Conservation (phyloP, 2,113 vertebrate genomes). For the Campylomormyrus tamandua region DNA sequence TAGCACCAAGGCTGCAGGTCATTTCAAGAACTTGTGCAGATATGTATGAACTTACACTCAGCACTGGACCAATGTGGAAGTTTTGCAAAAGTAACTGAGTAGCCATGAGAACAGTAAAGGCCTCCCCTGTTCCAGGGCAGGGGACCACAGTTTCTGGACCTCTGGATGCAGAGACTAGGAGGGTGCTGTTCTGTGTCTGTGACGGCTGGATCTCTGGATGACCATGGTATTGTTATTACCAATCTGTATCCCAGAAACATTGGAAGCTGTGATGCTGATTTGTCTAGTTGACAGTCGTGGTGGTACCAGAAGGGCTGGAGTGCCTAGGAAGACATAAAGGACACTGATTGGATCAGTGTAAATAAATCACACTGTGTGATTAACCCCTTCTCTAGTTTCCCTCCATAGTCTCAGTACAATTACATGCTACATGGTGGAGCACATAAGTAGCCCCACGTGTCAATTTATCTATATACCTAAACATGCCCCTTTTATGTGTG, state of each 20-base stretch:
- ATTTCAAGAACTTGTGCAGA: not conserved
- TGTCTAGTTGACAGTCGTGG: not conserved
- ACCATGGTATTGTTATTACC: conserved; percentile 47
- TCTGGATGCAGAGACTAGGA: not conserved
- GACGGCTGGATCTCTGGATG: conserved; percentile 4
- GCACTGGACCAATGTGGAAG: not conserved
- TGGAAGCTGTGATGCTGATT: not conserved
- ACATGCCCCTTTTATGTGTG: not conserved
- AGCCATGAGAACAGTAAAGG: not conserved
- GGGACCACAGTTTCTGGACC: not conserved
- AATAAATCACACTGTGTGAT: not conserved
- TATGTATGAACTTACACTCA: not conserved
- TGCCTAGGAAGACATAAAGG: not conserved
- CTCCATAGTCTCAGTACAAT: not conserved
- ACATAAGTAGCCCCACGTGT: not conserved
- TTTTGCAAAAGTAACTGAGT: not conserved
- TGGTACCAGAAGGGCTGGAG: not conserved
- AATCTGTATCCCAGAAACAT: conserved; percentile 31
- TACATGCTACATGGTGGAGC: not conserved
- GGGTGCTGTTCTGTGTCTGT: conserved; percentile 49
- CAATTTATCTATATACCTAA: not conserved
- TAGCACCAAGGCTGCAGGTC: not conserved
- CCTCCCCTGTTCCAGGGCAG: not conserved
- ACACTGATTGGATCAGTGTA: not conserved
- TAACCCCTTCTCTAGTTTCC: not conserved